Conservation (phyloP, 30 jellyfish, hydroid and myxozoan species). For the Aurelia sp. region DNA sequence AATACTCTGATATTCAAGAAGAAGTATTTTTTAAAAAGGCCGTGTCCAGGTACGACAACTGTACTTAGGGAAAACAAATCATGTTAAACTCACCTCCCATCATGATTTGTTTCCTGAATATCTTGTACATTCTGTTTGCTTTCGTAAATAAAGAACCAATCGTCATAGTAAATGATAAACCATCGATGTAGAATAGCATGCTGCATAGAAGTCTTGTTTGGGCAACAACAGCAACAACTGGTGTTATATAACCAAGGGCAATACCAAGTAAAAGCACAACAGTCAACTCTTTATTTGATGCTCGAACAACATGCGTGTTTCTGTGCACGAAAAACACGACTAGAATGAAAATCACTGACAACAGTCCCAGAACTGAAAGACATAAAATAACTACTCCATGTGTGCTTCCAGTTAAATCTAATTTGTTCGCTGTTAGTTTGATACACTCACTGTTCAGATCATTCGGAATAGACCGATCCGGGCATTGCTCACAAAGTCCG, state of each 20-base stretch:
- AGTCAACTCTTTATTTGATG: conserved; percentile 74
- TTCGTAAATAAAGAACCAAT: conserved; percentile 71
- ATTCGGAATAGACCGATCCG: conserved; percentile 35
- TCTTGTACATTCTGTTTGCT: conserved; percentile 73
- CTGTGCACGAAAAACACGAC: conserved; percentile 46
- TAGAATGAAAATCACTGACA: conserved; percentile 18
- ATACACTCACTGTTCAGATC: conserved; percentile 36
- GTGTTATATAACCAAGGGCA: conserved; percentile 56
- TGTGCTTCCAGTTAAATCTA: conserved; percentile 13
- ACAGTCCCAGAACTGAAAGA: conserved; percentile 45
- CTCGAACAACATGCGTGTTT: conserved; percentile 80
- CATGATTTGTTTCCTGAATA: conserved; percentile 72
- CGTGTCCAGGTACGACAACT: background rate
- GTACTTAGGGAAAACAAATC: too few species aligned
- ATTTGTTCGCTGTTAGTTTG: background rate
- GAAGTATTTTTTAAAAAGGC: background rate
- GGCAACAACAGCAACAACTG: conserved; percentile 32
- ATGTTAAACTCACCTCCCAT: conserved; percentile 49
- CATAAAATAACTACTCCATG: conserved; percentile 36
- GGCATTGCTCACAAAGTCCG: conserved; percentile 63
- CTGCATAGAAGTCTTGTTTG: conserved; percentile 45
- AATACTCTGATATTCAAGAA: background rate
- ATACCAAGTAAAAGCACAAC: conserved; percentile 50
- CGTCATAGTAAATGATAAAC: conserved; percentile 63
- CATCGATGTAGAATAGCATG: conserved; percentile 38